Percentiles rank a stretch among this genome's conserved stretches.
Conservation (phyloP, 2,113 vertebrate species). For the Myotis brandtii region DNA sequence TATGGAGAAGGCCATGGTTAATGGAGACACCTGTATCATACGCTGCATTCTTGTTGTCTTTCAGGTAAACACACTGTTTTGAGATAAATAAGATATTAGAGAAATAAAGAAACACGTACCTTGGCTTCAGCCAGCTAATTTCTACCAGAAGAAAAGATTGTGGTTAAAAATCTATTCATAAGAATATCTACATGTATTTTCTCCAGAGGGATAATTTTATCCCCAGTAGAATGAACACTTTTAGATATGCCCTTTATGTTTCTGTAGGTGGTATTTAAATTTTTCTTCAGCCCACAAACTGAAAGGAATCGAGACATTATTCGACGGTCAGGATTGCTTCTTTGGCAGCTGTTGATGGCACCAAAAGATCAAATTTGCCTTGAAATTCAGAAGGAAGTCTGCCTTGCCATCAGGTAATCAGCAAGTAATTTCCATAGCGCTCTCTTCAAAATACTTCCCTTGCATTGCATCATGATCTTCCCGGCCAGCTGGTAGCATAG, state of each 20-base stretch:
- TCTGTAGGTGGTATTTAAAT: constrained; percentile 97
- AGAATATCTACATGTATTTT: constrained; percentile 32
- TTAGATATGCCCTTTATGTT: constrained; percentile 68
- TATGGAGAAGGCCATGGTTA: constrained; percentile 99
- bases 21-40: constrained; percentile 96
- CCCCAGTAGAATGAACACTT: constrained; percentile 16
- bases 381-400: constrained; percentile 97
- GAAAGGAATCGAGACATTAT: constrained; percentile 96
- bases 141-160: constrained; percentile 6
- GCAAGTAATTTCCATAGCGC: background rate
- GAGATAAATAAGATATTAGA: background rate
- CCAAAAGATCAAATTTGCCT: constrained; percentile 95
- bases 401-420: constrained; percentile 95
- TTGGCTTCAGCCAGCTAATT: constrained; percentile 9
- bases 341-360: constrained; percentile 98
- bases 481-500: background rate
- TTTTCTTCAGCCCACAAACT: constrained; percentile 96
- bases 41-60: constrained; percentile 98
- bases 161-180: constrained; percentile 40
- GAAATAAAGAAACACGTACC: background rate
- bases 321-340: constrained; percentile 92
- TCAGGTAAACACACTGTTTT: constrained; percentile 88
- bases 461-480: background rate
- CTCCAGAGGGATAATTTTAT: constrained; percentile 60
- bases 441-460: background rate